Percentiles rank a stretch among this genome's conserved stretches.
These are phyloP conservation scores for Pterostichus niger DNA, from an alignment of 2,888 invertebrate species.

Conservation along the genomic window DNA sequence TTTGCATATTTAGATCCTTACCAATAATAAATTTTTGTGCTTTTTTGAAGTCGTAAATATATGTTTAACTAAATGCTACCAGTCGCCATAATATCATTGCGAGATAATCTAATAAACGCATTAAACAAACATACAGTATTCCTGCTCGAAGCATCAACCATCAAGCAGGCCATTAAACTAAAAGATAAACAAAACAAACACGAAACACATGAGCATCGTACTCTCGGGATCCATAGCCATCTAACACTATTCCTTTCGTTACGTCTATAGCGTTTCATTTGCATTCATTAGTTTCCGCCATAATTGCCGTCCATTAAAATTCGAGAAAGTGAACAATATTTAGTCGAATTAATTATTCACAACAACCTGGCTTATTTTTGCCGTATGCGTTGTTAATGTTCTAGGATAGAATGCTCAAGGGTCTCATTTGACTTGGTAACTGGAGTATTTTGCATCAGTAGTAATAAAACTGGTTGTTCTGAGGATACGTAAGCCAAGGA, in stretches of 20 bases:
- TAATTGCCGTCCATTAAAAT: conserved; percentile 43
- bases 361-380: conserved; percentile 43
- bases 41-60: too few species aligned
- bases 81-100: not conserved
- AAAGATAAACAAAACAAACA: conserved; percentile 56
- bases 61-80: not conserved
- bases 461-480: conserved; percentile 7
- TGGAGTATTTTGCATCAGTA: conserved; percentile 26
- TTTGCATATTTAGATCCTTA: too few species aligned
- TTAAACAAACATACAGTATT: conserved; percentile 35
- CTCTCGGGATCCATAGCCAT: conserved; percentile 40
- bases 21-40: too few species aligned
- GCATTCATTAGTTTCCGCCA: conserved; percentile 49
- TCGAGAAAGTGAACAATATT: conserved; percentile 41
- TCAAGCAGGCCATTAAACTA: conserved; percentile 52
- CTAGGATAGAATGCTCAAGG: conserved; percentile 25
- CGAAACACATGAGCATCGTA: conserved; percentile 51
- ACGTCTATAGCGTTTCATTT: conserved; percentile 33
- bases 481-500: not conserved
- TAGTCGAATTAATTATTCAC: conserved; percentile 50
- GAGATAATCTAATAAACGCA: conserved; percentile 26
- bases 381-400: conserved; percentile 40
- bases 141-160: conserved; percentile 28
- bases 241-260: conserved; percentile 32
- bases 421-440: conserved; percentile 12